These are phyloP conservation scores for Hydrochoerus hydrochaeris DNA, from an alignment of 2,113 vertebrate genomes.

Conservation along the genomic window DNA sequence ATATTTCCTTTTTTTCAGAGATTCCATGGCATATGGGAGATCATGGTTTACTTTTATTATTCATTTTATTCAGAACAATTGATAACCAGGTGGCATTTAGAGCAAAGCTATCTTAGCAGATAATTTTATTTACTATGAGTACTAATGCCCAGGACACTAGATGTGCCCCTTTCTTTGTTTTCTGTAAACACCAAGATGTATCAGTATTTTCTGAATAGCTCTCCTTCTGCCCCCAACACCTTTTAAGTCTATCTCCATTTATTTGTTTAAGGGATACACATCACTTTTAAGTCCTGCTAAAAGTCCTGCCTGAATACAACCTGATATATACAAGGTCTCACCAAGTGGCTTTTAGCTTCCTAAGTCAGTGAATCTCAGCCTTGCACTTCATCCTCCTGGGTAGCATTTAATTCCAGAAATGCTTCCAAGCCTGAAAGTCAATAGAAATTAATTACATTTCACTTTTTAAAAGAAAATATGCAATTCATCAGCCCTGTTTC, in stretches of 20 bases:
- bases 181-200: not conserved
- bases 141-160: not conserved
- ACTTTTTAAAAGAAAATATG: slow-evolving; percentile 43
- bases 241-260: not conserved
- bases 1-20: slow-evolving; percentile 43
- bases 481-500: not conserved
- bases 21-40: slow-evolving; percentile 26
- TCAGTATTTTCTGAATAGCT: not conserved
- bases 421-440: slow-evolving; percentile 37
- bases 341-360: slow-evolving; percentile 40
- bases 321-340: not conserved
- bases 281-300: slow-evolving; percentile 8
- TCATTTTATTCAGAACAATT: slow-evolving; percentile 37
- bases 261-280: slow-evolving; percentile 39
- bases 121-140: not conserved
- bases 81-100: not conserved
- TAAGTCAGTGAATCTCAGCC: not conserved
- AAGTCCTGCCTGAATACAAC: not conserved
- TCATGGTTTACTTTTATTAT: slow-evolving; percentile 3
- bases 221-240: not conserved
- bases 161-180: not conserved
- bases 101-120: slow-evolving; percentile 22
- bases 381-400: not conserved
- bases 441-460: slow-evolving; percentile 16
- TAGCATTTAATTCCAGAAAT: slow-evolving; percentile 6